Evolutionary conservation across 1,140 invertebrate genomes (phyloP).

Genomic region (Anthonomus grandis): DNA sequence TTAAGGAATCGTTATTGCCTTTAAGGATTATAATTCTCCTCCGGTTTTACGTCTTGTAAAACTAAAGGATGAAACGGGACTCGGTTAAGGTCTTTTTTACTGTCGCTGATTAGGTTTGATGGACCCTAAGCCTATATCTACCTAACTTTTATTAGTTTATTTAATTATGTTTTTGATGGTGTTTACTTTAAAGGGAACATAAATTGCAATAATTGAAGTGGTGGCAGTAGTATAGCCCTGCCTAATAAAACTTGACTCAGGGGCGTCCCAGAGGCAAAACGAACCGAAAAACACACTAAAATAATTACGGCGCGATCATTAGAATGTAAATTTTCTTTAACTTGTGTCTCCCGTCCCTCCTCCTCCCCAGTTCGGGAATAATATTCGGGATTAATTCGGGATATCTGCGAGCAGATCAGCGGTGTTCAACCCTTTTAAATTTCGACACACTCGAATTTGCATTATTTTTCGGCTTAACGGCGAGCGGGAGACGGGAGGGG

Average conservation of each 20-base stretch:
- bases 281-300: conserved; percentile 26
- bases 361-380: conserved; percentile 34
- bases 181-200: too few species aligned
- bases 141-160: neutral
- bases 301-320: conserved; percentile 46
- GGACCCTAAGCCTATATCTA: neutral
- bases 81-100: conserved; percentile 4
- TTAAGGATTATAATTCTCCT: conserved; percentile 23
- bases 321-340: conserved; percentile 46
- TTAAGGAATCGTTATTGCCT: conserved; percentile 27
- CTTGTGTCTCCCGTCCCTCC: conserved; percentile 33
- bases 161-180: too few species aligned
- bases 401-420: conserved; percentile 44
- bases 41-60: conserved; percentile 10
- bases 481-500: conserved; percentile 9
- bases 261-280: too few species aligned
- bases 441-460: conserved; percentile 32
- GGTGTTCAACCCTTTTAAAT: conserved; percentile 36
- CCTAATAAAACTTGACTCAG: too few species aligned
- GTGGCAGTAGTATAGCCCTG: too few species aligned
- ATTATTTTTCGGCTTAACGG: conserved; percentile 26
- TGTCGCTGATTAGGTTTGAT: neutral
- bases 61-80: conserved; percentile 1
- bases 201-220: too few species aligned
- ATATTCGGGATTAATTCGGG: conserved; percentile 46